These are phyloP conservation scores for Ataeniobius toweri DNA, from an alignment of 2,797 vertebrate genomes.

Conservation along the genomic window DNA sequence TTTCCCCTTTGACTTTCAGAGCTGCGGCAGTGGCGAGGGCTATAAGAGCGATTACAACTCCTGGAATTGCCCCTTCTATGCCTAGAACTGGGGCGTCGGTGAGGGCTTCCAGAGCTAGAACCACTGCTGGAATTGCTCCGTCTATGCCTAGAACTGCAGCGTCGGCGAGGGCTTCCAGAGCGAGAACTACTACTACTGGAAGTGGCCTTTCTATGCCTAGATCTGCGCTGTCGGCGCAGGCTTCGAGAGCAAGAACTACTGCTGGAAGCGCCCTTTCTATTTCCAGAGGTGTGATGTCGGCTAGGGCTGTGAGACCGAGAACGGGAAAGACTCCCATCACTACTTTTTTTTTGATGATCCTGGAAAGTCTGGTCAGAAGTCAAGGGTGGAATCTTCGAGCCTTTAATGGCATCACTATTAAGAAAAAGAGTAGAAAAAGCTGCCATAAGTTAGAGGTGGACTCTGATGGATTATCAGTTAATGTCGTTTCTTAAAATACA, in stretches of 20 bases:
- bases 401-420: background rate
- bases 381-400: background rate
- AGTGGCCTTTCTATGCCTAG: background rate
- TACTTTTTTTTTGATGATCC: background rate
- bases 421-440: background rate
- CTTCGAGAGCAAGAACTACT: background rate
- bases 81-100: background rate
- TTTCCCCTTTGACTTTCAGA: constrained; percentile 2
- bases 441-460: background rate
- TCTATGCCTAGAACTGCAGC: too few relatives aligned
- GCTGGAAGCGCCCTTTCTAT: background rate
- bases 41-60: background rate
- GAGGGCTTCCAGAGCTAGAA: background rate
- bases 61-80: too few relatives aligned
- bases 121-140: too few relatives aligned
- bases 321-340: background rate
- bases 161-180: background rate
- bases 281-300: background rate
- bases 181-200: background rate
- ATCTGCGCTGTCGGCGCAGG: background rate
- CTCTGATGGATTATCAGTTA: too few relatives aligned
- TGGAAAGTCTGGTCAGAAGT: background rate
- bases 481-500: background rate
- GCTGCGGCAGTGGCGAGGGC: background rate
- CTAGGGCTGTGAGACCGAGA: background rate